Evolutionary conservation across 2,113 vertebrate species (phyloP), one percentile per base, ranked within the genome.

Genomic region (Heterochromis multidens): DNA sequence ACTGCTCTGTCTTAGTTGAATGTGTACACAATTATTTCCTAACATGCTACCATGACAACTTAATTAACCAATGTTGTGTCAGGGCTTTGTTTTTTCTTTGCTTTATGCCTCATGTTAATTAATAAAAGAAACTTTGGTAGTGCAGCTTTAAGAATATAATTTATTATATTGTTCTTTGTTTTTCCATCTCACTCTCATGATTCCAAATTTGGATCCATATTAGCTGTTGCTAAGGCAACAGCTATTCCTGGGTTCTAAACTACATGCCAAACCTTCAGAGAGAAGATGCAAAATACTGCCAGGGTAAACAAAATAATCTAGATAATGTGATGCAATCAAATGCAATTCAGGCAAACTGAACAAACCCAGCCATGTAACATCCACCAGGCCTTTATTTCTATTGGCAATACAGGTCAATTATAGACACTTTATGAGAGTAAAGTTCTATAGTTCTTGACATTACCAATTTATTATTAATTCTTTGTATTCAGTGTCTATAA

Each of bases 321-420:
- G 80, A 93, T 93, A 82, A 89, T 81, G 81, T 95, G 94, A 95
- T 93, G 93, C 94, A 95, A 95, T 85, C 58, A 35, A 74, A 88
- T 84, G 93, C 91, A 95, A 95, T 82, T 63, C n/a, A 43, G 77
- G 80, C 82, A 74, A 85, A 86, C 60, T 25, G 31, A 91, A 85
- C 72, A 52, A 82, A 87, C 83, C 54, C 12, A 16, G 43, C 33
- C 25, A 16, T 35, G 85, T 59, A 59, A 16, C 31, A 27, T 17
- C 37, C 80, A 54, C 79, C 9, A 3, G 59, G 33, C 37, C 29
- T 80, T 35, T 63, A 74, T 88, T 82, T 46, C 33, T 70, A 62
- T 62, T 81, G 83, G 90, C 77, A 74, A 62, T 19, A 3, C 60
- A 31, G 94, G 90, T 94, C 87, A 91, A 92, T 87, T 14, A 72